Base-by-base conservation (phyloP, 1,140 invertebrate species). In the Chironomus tepperi region DNA sequence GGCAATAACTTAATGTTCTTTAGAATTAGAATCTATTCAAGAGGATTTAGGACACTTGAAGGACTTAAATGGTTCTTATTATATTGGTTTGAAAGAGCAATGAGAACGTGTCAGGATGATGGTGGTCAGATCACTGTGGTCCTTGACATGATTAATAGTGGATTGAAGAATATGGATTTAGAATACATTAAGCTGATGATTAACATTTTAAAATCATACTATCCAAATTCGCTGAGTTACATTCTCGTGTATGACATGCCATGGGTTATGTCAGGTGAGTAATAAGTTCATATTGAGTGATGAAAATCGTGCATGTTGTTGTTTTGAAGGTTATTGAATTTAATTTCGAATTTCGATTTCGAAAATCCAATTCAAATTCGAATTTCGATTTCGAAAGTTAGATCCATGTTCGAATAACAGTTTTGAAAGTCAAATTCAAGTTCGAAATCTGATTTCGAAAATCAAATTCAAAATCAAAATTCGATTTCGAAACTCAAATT, bases 241-340 rank as follows among this genome's bases (percentile, higher is more conserved):
- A 94, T 98, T 76, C 84, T 98, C 64, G 91, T 98, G 74, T 95
- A 88, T 83, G 94, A 98, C 81, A 94, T 98, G 92, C 93, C 95
- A 5, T 98, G 96, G 95, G 88, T 97, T 8, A 84, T 98, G 74
- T 96, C 92, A 81, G 90, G 91, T 93, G 85, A 34, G 24, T 34
- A 2, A 2, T 34, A 86, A 82, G n/a, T n/a, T n/a, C 80, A 64
- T 73, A 24, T 74, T 72, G 75, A 73, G 34, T 74, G 18, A 42
- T 70, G 24, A n/a, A n/a, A n/a, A n/a, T n/a, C n/a, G n/a, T n/a
- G n/a, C n/a, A n/a, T n/a, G n/a, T n/a, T n/a, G n/a, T n/a, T n/a
- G n/a, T n/a, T n/a, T n/a, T n/a, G n/a, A n/a, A n/a, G n/a, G n/a
- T n/a, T n/a, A n/a, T n/a, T n/a, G n/a, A n/a, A n/a, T n/a, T n/a